Base-by-base conservation (phyloP, 2,113 vertebrate genomes). In the Nothoprocta pentlandii region DNA sequence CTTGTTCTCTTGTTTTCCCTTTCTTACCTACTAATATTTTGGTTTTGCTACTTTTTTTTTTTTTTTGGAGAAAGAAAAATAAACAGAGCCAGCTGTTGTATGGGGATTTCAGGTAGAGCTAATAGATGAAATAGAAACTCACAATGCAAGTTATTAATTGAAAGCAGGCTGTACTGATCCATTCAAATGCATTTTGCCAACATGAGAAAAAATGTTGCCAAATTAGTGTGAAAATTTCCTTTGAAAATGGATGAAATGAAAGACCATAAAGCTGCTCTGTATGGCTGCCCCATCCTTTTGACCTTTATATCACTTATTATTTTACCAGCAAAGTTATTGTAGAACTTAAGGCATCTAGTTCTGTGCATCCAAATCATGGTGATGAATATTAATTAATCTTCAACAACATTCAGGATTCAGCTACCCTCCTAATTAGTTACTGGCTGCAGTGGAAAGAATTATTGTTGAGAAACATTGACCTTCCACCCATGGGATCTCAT, bases 401-500 rank as follows among this genome's bases (percentile, higher is more conserved):
- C 42, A 66, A n/a, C 63, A 89, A 25, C 51, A 11, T 75, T 44
- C 68, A 19, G 58, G 20, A n/a, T 68, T 79, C 84, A 51, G 73
- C 58, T 26, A 51, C 1, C 41, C 67, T 66, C 74, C 87, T 89
- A 79, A 85, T 96, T 87, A 94, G 81, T 26, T 92, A 62, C 85
- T 83, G 79, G 56, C 76, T 85, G 42, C 63, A 61, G 88, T 14
- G 32, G 25, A 85, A 70, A 74, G 76, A 64, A 36, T 87, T 56
- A 49, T 10, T 10, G 36, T 63, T 58, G 28, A 85, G 80, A 75
- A 85, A 22, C 78, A 12, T 41, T 63, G 76, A 58, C 86, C 79
- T 94, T 25, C 79, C 53, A 80, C 86, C 75, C 92, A 30, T 19
- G 76, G 93, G 75, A 89, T 75, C 90, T 89, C 64, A 71, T 94